Evolutionary conservation across 2,888 invertebrate genomes (phyloP), one percentile per base, ranked within the genome.

Genomic region (Drosophila longiperda): DNA sequence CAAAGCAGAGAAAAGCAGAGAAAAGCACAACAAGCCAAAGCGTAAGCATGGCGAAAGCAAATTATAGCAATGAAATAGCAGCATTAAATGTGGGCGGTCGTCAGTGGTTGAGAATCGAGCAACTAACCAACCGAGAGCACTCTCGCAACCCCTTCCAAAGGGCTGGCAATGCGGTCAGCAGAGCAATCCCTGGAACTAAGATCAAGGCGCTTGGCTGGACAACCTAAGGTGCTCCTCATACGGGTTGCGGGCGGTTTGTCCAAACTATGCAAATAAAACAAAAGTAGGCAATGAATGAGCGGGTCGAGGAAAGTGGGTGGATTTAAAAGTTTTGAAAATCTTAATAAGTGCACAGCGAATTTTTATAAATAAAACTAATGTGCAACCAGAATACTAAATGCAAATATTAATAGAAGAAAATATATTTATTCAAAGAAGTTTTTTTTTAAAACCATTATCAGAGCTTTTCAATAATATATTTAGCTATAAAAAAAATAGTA

Each of bases 211-310:
- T 49, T 36, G 6, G 17, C 29, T 32, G 20, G 40, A 32, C 38
- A 32, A 15, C 29, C 32, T 33, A 55, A 60, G 42, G 40, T 45
- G 29, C 32, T 20, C 32, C 32, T 20, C 36, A 11, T 9, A 11
- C 23, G 45, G 29, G 33, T 9, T 48, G 12, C 12, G 36, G 36
- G 26, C 32, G 23, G 26, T 23, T 65, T 40, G 50, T 68, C 65
- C 55, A 61, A 73, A 71, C 81, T 86, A 83, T 86, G 78, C 88
- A 88, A 68, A 72, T 66, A 69, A 60, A 63, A 78, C 73, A 70
- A 71, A 78, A 78, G 66, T 65, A 62, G 87, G 74, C 84, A 62
- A 74, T 58, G 64, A 52, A 78, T 78, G 50, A 57, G 12, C 42
- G 64, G 52, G 36, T 29, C 23, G 36, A 2, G 17, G 29, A 11